Conservation (phyloP, 2,888 invertebrate genomes). For the Microctonus aethiopoides region DNA sequence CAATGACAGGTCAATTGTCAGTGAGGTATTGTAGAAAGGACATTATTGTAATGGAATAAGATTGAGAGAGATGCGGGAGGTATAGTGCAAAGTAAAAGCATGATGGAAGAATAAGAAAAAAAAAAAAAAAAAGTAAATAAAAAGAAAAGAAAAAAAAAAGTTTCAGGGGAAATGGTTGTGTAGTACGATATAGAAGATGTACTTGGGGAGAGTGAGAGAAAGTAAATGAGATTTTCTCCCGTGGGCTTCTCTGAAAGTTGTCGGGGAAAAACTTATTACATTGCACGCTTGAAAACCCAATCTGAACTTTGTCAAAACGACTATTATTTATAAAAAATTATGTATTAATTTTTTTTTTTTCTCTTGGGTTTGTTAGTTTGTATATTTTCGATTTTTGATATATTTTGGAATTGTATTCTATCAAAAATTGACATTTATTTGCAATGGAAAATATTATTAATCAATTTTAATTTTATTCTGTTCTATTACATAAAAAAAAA, state of each 20-base stretch:
- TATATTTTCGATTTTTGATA: neutral
- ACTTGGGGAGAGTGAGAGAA: neutral
- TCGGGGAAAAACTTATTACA: neutral
- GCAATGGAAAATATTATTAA: no score
- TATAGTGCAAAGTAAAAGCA: neutral
- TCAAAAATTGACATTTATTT: no score
- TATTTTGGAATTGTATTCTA: no score
- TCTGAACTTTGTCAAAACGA: neutral
- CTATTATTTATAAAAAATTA: neutral
- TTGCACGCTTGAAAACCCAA: neutral
- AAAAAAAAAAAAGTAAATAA: neutral
- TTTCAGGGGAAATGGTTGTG: neutral
- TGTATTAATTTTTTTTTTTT: neutral
- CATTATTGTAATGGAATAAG: neutral
- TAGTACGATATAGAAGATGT: neutral
- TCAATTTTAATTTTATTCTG: no score
- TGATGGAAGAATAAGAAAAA: neutral
- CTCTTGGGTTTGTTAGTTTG: neutral
- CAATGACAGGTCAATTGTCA: conserved; percentile 32
- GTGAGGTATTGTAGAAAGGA: neutral
- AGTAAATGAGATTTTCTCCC: neutral
- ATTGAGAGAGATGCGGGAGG: neutral
- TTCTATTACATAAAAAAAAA: no score
- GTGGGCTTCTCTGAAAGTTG: neutral
- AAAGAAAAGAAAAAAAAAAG: neutral